A percentile compares a stretch with the other conserved stretches of the same genome.
Evolutionary conservation across 2,888 invertebrate genomes (phyloP).

Genomic region (Xylocampa areola): DNA sequence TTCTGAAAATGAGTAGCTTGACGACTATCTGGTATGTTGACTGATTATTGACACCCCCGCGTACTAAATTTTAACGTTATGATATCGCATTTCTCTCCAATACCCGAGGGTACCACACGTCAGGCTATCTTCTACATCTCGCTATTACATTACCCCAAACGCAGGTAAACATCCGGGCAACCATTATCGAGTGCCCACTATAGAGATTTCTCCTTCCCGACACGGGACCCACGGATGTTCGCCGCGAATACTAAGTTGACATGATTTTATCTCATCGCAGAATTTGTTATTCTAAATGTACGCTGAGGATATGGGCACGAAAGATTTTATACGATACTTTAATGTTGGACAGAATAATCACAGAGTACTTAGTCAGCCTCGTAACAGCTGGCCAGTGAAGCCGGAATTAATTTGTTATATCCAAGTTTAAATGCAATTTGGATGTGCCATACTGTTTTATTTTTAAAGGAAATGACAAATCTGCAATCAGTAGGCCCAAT

Average conservation of each 20-base stretch:
- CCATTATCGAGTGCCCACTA: constrained; percentile 44
- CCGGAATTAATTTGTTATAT: constrained; percentile 32
- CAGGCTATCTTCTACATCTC: constrained; percentile 40
- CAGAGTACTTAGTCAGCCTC: constrained; percentile 34
- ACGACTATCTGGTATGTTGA: no score
- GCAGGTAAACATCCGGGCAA: constrained; percentile 57
- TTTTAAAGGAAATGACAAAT: no score
- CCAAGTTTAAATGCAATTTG: constrained; percentile 19
- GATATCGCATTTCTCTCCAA: constrained; percentile 44
- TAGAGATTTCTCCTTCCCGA: constrained; percentile 44
- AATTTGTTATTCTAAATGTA: constrained; percentile 49
- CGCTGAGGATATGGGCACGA: constrained; percentile 21
- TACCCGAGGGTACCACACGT: constrained; percentile 33
- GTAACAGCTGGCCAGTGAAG: constrained; percentile 44
- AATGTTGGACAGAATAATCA: constrained; percentile 42
- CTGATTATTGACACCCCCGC: constrained; percentile 30
- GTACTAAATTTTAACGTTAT: constrained; percentile 21
- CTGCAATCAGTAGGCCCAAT: no score
- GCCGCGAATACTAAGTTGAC: constrained; percentile 47
- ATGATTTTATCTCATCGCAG: constrained; percentile 34
- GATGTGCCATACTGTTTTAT: constrained; percentile 28
- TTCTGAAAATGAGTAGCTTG: no score
- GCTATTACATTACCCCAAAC: constrained; percentile 48
- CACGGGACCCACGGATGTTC: constrained; percentile 42
- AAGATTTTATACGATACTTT: constrained; percentile 47